These are phyloP conservation scores for Melolontha melolontha DNA, from an alignment of 2,888 invertebrate genomes.

Conservation along the genomic window DNA sequence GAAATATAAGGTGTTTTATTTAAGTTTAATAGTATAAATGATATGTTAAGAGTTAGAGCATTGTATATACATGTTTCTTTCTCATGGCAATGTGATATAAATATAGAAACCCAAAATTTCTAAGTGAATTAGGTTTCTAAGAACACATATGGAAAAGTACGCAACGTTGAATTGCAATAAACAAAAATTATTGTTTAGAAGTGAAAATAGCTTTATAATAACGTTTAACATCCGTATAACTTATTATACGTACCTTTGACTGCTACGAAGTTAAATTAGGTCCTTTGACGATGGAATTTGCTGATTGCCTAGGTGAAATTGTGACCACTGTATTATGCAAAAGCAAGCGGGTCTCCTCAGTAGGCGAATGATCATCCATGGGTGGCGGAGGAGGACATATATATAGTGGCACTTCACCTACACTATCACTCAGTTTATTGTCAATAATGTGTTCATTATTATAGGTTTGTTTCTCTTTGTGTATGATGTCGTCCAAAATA, in stretches of 20 bases:
- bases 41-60: no score
- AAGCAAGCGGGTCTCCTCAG: slow-evolving; percentile 67
- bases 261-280: slow-evolving; percentile 65
- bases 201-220: no score
- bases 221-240: not conserved
- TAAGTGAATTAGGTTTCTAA: no score
- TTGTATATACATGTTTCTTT: no score
- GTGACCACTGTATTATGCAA: slow-evolving; percentile 52
- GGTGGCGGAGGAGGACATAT: slow-evolving; percentile 70
- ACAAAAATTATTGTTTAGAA: no score
- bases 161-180: no score
- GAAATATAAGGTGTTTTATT: no score
- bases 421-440: slow-evolving; percentile 60
- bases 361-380: slow-evolving; percentile 67
- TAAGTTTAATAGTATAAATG: no score
- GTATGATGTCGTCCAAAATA: slow-evolving; percentile 64
- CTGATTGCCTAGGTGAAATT: slow-evolving; percentile 52
- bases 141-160: no score
- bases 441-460: slow-evolving; percentile 57
- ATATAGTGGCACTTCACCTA: slow-evolving; percentile 64
- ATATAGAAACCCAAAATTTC: no score
- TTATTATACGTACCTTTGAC: slow-evolving; percentile 58
- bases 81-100: no score
- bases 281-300: slow-evolving; percentile 60
- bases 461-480: slow-evolving; percentile 57